Conservation (phyloP, 2,888 invertebrate species). For the Ophioninae sp. region DNA sequence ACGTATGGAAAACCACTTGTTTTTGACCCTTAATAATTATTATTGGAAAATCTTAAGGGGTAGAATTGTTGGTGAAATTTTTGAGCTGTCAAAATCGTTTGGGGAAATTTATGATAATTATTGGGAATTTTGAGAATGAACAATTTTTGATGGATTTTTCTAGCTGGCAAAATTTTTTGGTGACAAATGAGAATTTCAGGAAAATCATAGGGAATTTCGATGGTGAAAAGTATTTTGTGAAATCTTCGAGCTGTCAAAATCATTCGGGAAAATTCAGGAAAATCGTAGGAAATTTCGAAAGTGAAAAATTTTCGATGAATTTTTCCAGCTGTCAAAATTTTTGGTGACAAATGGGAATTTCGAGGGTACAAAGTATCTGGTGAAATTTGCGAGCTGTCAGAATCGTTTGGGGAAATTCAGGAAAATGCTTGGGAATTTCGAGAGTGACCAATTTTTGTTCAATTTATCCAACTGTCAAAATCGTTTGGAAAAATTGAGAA, state of each 20-base stretch:
- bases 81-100: constrained; percentile 1
- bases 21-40: neutral
- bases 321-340: too few species aligned
- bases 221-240: neutral
- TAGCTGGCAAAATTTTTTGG: too few species aligned
- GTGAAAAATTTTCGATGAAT: too few species aligned
- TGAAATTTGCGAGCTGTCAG: neutral
- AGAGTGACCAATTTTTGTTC: neutral
- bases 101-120: too few species aligned
- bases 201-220: too few species aligned
- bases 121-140: too few species aligned
- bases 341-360: too few species aligned
- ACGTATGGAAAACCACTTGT: neutral
- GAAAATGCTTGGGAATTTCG: too few species aligned
- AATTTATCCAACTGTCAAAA: neutral
- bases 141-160: too few species aligned
- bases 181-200: too few species aligned
- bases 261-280: neutral
- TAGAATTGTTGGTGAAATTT: neutral
- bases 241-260: neutral
- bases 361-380: neutral
- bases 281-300: too few species aligned
- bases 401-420: neutral
- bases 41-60: too few species aligned
- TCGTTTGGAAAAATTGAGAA: neutral